Conservation (phyloP, 2,113 vertebrate species). For the Paracanthobrama guichenoti region DNA sequence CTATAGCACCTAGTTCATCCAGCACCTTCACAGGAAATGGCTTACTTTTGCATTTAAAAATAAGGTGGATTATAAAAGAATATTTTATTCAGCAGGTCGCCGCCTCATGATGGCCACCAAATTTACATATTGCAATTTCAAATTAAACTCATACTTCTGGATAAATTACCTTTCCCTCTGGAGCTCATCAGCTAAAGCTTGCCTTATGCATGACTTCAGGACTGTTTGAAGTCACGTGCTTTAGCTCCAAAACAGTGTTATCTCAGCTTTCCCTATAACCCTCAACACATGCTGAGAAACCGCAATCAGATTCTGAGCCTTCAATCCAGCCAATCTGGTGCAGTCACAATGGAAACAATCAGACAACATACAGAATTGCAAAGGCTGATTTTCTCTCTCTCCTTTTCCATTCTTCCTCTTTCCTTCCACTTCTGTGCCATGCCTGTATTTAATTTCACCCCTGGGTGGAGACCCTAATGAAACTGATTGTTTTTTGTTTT, state of each 20-base stretch:
- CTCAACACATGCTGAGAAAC: conserved; percentile 7
- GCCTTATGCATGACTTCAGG: background rate
- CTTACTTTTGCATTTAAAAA: background rate
- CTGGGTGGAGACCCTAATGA: conserved; percentile 64
- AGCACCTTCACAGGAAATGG: background rate
- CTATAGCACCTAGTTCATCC: background rate
- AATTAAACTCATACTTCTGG: background rate
- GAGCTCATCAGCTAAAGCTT: background rate
- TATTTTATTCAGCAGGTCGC: background rate
- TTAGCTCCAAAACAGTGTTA: conserved; percentile 18
- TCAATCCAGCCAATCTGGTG: conserved; percentile 15
- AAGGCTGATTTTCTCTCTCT: conserved; percentile 3
- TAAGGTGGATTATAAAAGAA: background rate
- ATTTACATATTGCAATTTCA: background rate
- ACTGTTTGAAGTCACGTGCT: conserved; percentile 11
- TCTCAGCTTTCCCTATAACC: background rate
- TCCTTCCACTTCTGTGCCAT: conserved; percentile 33
- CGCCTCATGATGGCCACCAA: background rate
- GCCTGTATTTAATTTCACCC: conserved; percentile 69
- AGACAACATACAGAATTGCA: background rate
- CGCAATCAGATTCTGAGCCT: background rate
- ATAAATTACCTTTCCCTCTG: background rate
- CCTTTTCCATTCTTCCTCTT: conserved; percentile 5
- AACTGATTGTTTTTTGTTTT: conserved; percentile 59
- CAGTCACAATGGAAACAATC: conserved; percentile 34